phyloP scores from a whole-genome alignment of 2,888 invertebrate species.

The Scelioninae gen. 2 region DNA sequence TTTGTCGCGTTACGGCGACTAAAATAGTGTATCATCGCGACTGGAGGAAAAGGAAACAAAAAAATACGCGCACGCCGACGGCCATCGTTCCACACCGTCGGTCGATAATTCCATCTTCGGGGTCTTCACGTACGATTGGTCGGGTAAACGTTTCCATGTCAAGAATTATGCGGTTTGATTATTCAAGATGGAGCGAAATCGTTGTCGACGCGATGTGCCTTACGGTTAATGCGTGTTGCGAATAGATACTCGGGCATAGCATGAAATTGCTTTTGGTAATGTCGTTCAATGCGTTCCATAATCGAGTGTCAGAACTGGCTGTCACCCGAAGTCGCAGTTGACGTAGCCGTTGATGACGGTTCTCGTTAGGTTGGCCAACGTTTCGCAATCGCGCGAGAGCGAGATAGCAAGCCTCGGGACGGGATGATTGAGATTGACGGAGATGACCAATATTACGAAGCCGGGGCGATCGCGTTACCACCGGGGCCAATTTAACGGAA shows the following conservation, averaged over 20 bases:
- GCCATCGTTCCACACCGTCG: slow-evolving; percentile 1
- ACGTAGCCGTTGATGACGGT: slow-evolving; percentile 49
- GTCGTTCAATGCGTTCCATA: slow-evolving; percentile 50
- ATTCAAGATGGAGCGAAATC: slow-evolving; percentile 42
- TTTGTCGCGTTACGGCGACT: slow-evolving; percentile 1
- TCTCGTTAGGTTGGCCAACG: slow-evolving; percentile 39
- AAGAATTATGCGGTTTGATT: slow-evolving; percentile 33
- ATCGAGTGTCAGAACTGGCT: slow-evolving; percentile 55
- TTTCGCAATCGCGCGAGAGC: slow-evolving; percentile 23
- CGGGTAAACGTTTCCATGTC: slow-evolving; percentile 25
- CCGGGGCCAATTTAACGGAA: slow-evolving; percentile 19
- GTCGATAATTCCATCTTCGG: slow-evolving; percentile 12
- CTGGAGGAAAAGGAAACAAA: background rate
- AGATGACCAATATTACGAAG: slow-evolving; percentile 28
- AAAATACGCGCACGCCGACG: background rate
- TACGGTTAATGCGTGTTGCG: slow-evolving; percentile 34
- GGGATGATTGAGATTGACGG: slow-evolving; percentile 34
- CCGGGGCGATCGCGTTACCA: slow-evolving; percentile 16
- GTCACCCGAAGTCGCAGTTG: slow-evolving; percentile 53
- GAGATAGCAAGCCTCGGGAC: slow-evolving; percentile 5
- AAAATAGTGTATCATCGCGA: background rate
- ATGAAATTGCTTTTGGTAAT: slow-evolving; percentile 55
- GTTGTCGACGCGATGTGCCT: slow-evolving; percentile 29
- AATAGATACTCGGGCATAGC: slow-evolving; percentile 42
- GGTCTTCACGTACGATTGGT: slow-evolving; percentile 21